Base-by-base conservation (phyloP, 23 tunicate genomes). In the Corella eumyota region DNA sequence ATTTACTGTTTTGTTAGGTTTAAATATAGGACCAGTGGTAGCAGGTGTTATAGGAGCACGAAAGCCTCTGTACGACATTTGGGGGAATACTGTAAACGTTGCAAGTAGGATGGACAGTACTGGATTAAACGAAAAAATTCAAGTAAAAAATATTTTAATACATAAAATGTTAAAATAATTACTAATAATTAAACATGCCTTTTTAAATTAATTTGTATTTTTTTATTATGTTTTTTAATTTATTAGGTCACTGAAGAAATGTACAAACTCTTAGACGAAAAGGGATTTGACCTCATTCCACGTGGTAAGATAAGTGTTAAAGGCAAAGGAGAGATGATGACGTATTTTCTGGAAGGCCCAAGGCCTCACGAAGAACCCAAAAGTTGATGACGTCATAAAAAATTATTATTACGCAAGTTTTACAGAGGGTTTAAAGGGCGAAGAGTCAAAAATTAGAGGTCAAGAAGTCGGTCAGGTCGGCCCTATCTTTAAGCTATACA, bases 51-150 rank as follows among this genome's bases (percentile, higher is more conserved):
- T 78, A 20, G 86, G 86, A 7, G 76, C 87, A 17, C 38, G 76
- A 0, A 79, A 79, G 54, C 87, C 87, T 25, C 87, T 70, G 36
- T 79, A 79, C 48, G 87, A 79, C 52, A 79, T 79, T 6, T 79
- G 87, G 87, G 87, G 87, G 19, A 90, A 90, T 50, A 90, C 90
- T 1, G 98, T 90, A 3, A 90, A 90, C 34, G 83, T 90, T 13
- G 83, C 98, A 15, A 81, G 92, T 32, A 46, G 98, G 34, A 90
- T 90, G 98, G 98, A 90, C 85, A 80, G 92, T 35, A 90, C 98
- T 0, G 98, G 98, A 0, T 75, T 81, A 1, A 65, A 90, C 15
- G 73, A 62, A 21, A 81, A 81, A 75, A 90, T 90, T 36, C 98
- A 90, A 80, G 98, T 90, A 29, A 25, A 60, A 60, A 46, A 60